phyloP scores from a whole-genome alignment of 2,888 invertebrate genomes.

The Lycaena phlaeas region DNA sequence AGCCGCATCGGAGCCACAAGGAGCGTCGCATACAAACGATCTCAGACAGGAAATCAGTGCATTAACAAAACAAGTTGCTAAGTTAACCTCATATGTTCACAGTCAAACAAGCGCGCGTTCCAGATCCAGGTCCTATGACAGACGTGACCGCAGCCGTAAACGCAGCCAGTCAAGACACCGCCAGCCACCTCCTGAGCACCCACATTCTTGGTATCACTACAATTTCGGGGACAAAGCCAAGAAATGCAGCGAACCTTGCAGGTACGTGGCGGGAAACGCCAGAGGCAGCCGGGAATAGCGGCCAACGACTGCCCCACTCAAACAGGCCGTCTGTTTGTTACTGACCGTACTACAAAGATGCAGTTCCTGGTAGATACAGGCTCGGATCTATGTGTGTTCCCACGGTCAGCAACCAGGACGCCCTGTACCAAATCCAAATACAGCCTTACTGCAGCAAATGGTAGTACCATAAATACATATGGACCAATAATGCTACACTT shows the following conservation, averaged over 20 bases:
- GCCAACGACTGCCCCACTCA: slow-evolving; percentile 19
- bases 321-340: slow-evolving; percentile 18
- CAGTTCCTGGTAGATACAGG: not conserved
- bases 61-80: not conserved
- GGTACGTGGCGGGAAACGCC: slow-evolving; percentile 18
- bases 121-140: not conserved
- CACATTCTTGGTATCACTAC: slow-evolving; percentile 17
- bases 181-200: not conserved
- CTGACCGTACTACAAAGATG: not conserved
- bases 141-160: not conserved
- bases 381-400: not conserved
- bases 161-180: not conserved
- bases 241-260: slow-evolving; percentile 19
- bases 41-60: too few relatives aligned
- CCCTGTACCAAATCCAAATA: not conserved
- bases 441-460: not conserved
- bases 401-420: not conserved
- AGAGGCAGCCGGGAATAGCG: slow-evolving; percentile 25
- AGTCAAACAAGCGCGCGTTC: too few relatives aligned
- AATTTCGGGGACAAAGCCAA: slow-evolving; percentile 14
- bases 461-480: slow-evolving; percentile 19
- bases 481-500: slow-evolving; percentile 11
- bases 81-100: not conserved
- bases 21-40: too few relatives aligned
- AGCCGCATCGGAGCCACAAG: too few relatives aligned